Percentiles rank a stretch among this genome's conserved stretches.
These are phyloP conservation scores for Mellivora capensis DNA, from an alignment of 2,113 vertebrate genomes.

Conservation along the genomic window DNA sequence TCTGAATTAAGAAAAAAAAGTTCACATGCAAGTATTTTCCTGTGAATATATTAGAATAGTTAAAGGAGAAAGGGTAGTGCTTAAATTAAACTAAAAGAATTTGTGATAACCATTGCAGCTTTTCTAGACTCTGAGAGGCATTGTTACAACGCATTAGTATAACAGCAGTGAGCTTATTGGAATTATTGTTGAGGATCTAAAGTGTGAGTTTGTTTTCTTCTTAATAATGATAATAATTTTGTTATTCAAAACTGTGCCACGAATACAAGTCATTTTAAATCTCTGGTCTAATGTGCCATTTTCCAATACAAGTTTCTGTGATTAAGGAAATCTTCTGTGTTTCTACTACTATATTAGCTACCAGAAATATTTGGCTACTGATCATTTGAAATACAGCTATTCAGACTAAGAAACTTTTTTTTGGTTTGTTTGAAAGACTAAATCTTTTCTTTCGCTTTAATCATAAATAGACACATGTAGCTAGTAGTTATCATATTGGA, in stretches of 20 bases:
- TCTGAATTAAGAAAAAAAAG: not conserved
- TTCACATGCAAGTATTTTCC: not conserved
- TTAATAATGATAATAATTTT: not conserved
- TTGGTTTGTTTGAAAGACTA: not conserved
- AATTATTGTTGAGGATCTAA: not conserved
- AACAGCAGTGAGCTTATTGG: not conserved
- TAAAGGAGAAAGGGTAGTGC: not conserved
- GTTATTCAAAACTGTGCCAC: not conserved
- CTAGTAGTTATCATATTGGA: not conserved
- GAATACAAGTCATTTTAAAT: not conserved
- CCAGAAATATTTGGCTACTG: not conserved
- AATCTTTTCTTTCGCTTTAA: not conserved
- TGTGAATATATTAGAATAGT: not conserved
- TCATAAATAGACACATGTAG: not conserved
- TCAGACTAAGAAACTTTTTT: not conserved
- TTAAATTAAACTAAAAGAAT: not conserved
- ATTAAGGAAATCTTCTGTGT: not conserved
- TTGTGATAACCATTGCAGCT: not conserved
- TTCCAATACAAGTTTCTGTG: not conserved
- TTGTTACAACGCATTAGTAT: not conserved
- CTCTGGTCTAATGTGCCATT: not conserved
- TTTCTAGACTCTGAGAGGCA: not conserved
- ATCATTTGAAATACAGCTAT: not conserved
- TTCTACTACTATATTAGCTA: not conserved
- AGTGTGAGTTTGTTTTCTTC: not conserved